A percentile compares a stretch with the other conserved stretches of the same genome.
Evolutionary conservation across 2,797 vertebrate genomes (phyloP).

Genomic region (Lutjanus campechanus): DNA sequence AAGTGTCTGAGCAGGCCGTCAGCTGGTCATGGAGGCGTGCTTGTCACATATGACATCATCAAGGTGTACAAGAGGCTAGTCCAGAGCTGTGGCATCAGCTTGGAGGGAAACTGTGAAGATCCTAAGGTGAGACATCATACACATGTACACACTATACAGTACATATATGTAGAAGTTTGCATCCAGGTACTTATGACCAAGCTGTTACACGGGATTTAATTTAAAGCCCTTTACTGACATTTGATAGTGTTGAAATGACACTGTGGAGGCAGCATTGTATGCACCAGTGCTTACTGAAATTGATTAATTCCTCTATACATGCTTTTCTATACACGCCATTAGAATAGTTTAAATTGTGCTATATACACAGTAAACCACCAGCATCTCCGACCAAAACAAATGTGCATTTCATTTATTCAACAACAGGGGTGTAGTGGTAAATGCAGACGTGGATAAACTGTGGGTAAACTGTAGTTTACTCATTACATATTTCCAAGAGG

Average conservation of each 20-base stretch:
- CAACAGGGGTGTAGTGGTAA: too few relatives aligned
- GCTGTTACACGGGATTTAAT: background rate
- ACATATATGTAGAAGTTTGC: background rate
- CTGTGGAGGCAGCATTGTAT: background rate
- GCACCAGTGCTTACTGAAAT: too few relatives aligned
- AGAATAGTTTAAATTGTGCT: background rate
- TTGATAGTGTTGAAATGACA: background rate
- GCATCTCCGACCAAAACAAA: too few relatives aligned
- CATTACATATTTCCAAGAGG: too few relatives aligned
- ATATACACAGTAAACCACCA: background rate
- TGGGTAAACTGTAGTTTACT: too few relatives aligned
- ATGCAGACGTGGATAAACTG: too few relatives aligned
- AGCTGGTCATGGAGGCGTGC: slow-evolving; percentile 48
- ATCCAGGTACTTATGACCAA: background rate
- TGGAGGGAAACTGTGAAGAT: slow-evolving; percentile 92
- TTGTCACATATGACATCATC: slow-evolving; percentile 91
- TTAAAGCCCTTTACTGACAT: background rate
- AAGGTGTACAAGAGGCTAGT: slow-evolving; percentile 93
- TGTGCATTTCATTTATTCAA: too few relatives aligned
- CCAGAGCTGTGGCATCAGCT: slow-evolving; percentile 90
- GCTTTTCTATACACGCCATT: background rate
- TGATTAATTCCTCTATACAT: too few relatives aligned
- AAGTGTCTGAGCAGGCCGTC: slow-evolving; percentile 81
- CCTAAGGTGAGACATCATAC: slow-evolving; percentile 88
- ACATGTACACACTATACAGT: background rate